Conservation (phyloP, 2,113 vertebrate species). For the Camelus bactrianus region DNA sequence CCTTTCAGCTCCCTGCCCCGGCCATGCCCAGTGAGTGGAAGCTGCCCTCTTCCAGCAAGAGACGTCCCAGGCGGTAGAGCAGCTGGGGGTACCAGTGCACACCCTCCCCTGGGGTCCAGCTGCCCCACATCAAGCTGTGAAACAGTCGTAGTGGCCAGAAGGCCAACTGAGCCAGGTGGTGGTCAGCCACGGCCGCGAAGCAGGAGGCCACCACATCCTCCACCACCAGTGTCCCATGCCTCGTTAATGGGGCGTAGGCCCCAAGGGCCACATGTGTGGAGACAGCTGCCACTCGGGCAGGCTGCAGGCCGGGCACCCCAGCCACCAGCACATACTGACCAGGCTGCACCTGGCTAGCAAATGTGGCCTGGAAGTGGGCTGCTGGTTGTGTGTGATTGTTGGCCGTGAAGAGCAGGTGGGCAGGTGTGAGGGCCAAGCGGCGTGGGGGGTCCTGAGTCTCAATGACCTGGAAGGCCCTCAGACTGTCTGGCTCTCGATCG, state of each 20-base stretch:
- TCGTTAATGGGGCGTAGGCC: conserved; percentile 95
- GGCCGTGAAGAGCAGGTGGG: conserved; percentile 94
- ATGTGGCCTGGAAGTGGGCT: conserved; percentile 89
- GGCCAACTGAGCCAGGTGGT: conserved; percentile 93
- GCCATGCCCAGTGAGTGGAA: conserved; percentile 94
- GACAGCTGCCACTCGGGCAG: conserved; percentile 89
- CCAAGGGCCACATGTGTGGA: conserved; percentile 86
- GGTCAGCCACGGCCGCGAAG: conserved; percentile 94
- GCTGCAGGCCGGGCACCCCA: conserved; percentile 69
- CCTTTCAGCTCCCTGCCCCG: conserved; percentile 88
- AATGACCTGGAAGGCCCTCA: conserved; percentile 92
- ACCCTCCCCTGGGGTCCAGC: conserved; percentile 87
- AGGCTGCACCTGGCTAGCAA: conserved; percentile 92
- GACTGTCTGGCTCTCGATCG: conserved; percentile 89
- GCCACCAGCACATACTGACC: conserved; percentile 94
- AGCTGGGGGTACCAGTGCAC: conserved; percentile 96
- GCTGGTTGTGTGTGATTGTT: conserved; percentile 85
- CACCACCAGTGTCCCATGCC: conserved; percentile 95
- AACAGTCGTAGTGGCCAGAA: conserved; percentile 94
- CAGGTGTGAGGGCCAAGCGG: conserved; percentile 92
- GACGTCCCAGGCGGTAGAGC: conserved; percentile 92
- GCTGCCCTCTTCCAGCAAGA: conserved; percentile 91
- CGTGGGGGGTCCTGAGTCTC: conserved; percentile 90
- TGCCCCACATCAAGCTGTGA: conserved; percentile 88
- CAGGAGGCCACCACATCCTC: conserved; percentile 95